Evolutionary conservation across 2,888 invertebrate genomes (phyloP), one percentile per base, ranked within the genome.

Genomic region (Chesias legatella): DNA sequence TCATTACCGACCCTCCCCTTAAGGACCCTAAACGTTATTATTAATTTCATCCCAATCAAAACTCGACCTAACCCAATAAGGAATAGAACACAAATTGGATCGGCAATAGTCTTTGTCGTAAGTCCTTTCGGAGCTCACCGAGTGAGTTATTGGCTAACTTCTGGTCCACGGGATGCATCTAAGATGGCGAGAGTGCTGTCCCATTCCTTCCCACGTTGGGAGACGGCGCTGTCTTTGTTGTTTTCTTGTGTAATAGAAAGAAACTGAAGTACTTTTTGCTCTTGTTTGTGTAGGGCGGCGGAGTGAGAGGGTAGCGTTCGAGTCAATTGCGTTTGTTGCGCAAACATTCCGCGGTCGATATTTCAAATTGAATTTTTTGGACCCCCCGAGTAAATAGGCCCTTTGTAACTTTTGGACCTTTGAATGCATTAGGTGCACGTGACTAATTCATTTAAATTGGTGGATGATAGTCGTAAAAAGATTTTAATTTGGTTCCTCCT

Each of bases 131-230:
- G 49, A 44, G 51, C 48, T 39, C 48, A 52, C 59, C 57, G 63
- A 69, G 64, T 62, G 63, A 69, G 78, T 83, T 82, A 83, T 83
- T 81, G 84, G 84, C 82, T 79, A 83, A 84, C 79, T 83, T 82
- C 75, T 77, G 85, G 85, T 85, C 84, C 83, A 76, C 67, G 69
- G 74, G 71, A 73, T 84, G 84, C 85, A 85, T 83, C 84, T 83
- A 85, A 84, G 85, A 84, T 85, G 85, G 84, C 84, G 83, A 72
- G 69, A 58, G 45, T 62, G 53, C 65, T 58, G 42, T 80, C 81
- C 66, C 71, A 60, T 58, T 75, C 68, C 43, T 46, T 53, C 71
- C 34, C 44, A 48, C 29, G 46, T 51, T 48, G 33, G 33, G 34
- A 39, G 43, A 67, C 63, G 57, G 47, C 48, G 58, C 56, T 55